Base-by-base conservation (phyloP, 2,888 invertebrate genomes). In the Brachyopa scutellaris region DNA sequence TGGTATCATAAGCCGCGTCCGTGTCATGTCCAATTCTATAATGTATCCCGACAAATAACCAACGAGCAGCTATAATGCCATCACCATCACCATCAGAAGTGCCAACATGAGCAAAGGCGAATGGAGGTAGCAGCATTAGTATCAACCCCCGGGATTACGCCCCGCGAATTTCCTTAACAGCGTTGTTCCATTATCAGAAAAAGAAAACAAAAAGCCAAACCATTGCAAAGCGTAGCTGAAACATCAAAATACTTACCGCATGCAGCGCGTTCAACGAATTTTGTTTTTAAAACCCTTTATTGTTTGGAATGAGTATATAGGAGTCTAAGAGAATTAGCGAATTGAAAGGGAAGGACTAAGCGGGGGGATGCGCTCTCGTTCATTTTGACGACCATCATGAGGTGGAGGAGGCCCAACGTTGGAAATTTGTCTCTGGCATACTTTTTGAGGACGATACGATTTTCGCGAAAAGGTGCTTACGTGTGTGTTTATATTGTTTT, bases 181-280 rank as follows among this genome's bases (percentile, higher is more conserved):
- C 15, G 36, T 45, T 36, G 61, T 53, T 55, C 61, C 67, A 76
- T 76, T 67, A 40, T 45, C 61, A 17, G 1, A 62, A 62, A 45
- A n/a, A n/a, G n/a, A n/a, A n/a, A n/a, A n/a, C n/a, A n/a, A n/a
- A n/a, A n/a, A n/a, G n/a, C n/a, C n/a, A 72, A 13, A 59, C 13
- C 51, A 57, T 5, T 3, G 40, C 7, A 17, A 45, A 4, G 31
- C 23, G 19, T n/a, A 33, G 67, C 45, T 55, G n/a, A 53, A 78
- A 31, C 66, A 72, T 57, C 19, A 72, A 72, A 78, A 72, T 78
- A 73, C 72, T 78, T 73, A 72, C 59, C 78, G 51, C 72, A 72
- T 66, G 72, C 59, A 36, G n/a, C n/a, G 72, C 13, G 70, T 38
- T 38, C 36, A 49, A n/a, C 61, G 55, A 49, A n/a, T 49, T 62